Base-by-base conservation (phyloP, 2,113 vertebrate genomes). In the Nothoprocta pentlandii region DNA sequence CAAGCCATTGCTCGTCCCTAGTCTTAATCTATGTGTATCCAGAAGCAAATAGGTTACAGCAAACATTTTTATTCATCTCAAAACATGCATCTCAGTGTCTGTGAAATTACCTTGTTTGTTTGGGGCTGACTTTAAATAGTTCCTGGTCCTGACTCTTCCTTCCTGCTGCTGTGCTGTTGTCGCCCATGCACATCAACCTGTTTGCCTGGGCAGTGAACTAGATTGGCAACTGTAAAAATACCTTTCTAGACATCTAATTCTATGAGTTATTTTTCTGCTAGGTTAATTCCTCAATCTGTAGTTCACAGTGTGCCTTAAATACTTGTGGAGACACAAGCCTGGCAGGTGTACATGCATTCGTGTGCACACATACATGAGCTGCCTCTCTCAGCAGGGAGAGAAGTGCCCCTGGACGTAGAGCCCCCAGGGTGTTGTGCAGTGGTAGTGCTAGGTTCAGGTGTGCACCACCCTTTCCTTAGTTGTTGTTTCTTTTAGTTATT, bases 261-360 rank as follows among this genome's bases (percentile, higher is more conserved):
- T 64, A 26, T 41, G 26, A 13, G 13, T 70, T 80, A 22, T 36
- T 89, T 53, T 94, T 91, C n/a, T 89, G 46, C 22, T 71, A 25
- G 13, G 19, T 19, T 78, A 34, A 70, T 22, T 51, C 41, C 12
- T 22, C 30, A 68, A 0, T 6, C 30, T 6, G 26, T 12, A 10
- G 39, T 85, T 80, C 54, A 23, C 32, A 62, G 32, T 30, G 39
- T 3, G 17, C 64, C 61, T 42, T 66, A 66, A 42, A 30, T 66
- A 20, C 0, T 3, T 76, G n/a, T 34, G 53, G 13, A 76, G 77
- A 71, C 25, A 39, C 4, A 3, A 0, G 0, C 36, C 9, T 26
- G 46, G 78, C 42, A 64, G 6, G 13, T 17, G 17, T 51, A 7
- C 44, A 46, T n/a, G 26, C 51, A 53, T 67, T 25, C 25, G 30